Base-by-base conservation (phyloP, 1,140 invertebrate species). In the Oedothorax gibbosus region DNA sequence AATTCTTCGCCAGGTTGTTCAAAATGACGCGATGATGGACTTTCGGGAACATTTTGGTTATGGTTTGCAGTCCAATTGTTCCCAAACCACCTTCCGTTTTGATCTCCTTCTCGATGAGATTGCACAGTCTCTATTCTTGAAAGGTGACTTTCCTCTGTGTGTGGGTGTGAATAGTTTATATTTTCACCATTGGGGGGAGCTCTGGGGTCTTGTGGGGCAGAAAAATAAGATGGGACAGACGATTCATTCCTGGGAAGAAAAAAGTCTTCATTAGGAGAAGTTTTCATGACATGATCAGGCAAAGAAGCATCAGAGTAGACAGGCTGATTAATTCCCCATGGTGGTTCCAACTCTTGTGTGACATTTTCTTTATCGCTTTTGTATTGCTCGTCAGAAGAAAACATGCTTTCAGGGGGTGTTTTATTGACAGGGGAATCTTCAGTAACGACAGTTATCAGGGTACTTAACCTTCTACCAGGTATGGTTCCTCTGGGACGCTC, bases 51-150 rank as follows among this genome's bases (percentile, higher is more conserved):
- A 21, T 73, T 53, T 49, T 60, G 57, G 11, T 15, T 14, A 15
- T 64, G 21, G 20, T 66, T 62, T n/a, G 75, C 51, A 50, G 50
- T n/a, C 81, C 81, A 84, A 18, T 65, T 76, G 60, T 76, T 76
- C 7, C 20, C 57, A 66, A 76, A 84, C 81, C 81, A 84, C 49
- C 72, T 65, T 3, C 57, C 18, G 66, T 76, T 84, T 7, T 51
- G n/a, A 6, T 15, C 56, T 2, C 35, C 18, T 60, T 81, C 71
- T 12, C 81, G 57, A 15, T 84, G 81, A 60, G 83, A 78, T 56
- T 85, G 83, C 14, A 85, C 75, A 53, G 83, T 85, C 35, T 85
- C 83, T 60, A 85, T 85, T 15, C 60, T 68, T 10, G 75, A 85
- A 15, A 85, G 35, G 5, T 51, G 21, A 64, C 10, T 9, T 9